A percentile compares a stretch with the other conserved stretches of the same genome.
These are phyloP conservation scores for Cyprinodon diabolis DNA, from an alignment of 2,797 vertebrate species.

Conservation along the genomic window DNA sequence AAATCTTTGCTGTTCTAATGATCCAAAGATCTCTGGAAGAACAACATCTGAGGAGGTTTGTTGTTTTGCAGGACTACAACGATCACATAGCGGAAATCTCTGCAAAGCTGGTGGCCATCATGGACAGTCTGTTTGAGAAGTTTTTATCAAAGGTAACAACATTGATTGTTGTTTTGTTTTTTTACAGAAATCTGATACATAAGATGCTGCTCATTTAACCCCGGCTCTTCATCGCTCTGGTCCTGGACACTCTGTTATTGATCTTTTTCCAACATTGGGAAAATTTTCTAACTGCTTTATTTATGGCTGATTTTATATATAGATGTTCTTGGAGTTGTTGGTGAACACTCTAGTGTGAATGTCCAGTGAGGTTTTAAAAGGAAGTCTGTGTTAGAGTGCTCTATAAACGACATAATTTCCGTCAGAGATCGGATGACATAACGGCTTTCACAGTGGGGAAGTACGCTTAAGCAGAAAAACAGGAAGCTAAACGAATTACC, in stretches of 20 bases:
- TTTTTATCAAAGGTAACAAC: slow-evolving; percentile 89
- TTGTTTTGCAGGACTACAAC: slow-evolving; percentile 90
- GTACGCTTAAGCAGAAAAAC: neutral
- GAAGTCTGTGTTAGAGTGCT: neutral
- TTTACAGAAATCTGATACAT: neutral
- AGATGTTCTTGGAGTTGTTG: neutral
- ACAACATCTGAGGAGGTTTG: slow-evolving; percentile 27
- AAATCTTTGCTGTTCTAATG: too few relatives aligned
- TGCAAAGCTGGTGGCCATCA: slow-evolving; percentile 97
- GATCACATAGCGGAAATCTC: slow-evolving; percentile 97
- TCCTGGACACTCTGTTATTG: too few relatives aligned
- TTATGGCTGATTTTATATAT: neutral
- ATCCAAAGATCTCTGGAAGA: neutral
- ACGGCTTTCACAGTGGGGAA: neutral
- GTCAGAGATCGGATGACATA: neutral
- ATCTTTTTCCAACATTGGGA: neutral
- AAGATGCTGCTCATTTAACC: neutral
- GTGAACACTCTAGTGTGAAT: too few relatives aligned
- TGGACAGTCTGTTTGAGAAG: slow-evolving; percentile 97
- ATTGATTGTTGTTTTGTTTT: neutral
- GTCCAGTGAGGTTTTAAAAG: too few relatives aligned
- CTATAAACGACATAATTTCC: neutral
- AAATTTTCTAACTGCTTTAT: neutral
- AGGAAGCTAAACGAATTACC: neutral
- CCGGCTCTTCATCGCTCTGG: neutral